Conservation (phyloP, 2,113 vertebrate species). For the Herpailurus yagouaroundi region DNA sequence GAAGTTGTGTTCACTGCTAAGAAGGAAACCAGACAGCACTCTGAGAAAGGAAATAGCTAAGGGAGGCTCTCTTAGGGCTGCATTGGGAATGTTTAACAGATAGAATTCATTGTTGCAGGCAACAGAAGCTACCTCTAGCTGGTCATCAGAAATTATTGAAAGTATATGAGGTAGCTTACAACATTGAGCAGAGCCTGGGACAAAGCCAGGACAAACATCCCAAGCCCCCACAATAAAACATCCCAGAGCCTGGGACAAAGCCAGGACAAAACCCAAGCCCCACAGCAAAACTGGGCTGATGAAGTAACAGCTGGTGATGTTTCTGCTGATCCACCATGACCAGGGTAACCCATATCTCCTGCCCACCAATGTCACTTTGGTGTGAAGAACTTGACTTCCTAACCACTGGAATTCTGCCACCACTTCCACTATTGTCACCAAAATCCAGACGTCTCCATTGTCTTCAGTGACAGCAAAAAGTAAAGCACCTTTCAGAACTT, state of each 20-base stretch:
- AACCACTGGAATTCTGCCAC: not conserved
- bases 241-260: too few relatives aligned
- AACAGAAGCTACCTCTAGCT: not conserved
- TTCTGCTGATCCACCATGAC: not conserved
- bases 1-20: not conserved
- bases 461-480: not conserved
- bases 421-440: not conserved
- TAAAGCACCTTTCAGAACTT: not conserved
- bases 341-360: not conserved
- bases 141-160: not conserved
- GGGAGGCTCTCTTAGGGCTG: not conserved
- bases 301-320: not conserved
- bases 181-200: not conserved
- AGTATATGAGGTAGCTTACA: not conserved
- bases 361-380: not conserved
- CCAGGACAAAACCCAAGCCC: too few relatives aligned
- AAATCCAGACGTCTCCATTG: not conserved
- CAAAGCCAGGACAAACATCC: not conserved
- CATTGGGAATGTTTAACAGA: not conserved
- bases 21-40: not conserved
- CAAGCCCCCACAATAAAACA: not conserved
- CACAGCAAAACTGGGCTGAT: not conserved
- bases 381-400: not conserved
- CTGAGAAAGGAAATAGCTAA: not conserved
- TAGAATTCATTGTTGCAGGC: not conserved